Evolutionary conservation across 2,797 vertebrate species (phyloP).

Genomic region (Lagocephalus sceleratus): DNA sequence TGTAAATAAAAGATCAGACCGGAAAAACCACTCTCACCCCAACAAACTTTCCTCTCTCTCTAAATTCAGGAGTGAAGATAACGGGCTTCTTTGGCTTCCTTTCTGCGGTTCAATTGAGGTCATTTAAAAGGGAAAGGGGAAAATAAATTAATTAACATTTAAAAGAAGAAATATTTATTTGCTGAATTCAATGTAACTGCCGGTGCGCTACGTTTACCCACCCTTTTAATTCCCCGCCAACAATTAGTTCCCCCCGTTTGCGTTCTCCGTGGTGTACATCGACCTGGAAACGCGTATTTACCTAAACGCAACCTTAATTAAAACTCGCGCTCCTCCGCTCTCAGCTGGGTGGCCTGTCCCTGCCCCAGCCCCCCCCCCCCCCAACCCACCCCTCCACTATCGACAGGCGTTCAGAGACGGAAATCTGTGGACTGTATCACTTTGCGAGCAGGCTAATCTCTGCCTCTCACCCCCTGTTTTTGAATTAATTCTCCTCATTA

Average conservation of each 20-base stretch:
- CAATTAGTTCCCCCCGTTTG: constrained; percentile 6
- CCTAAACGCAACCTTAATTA: constrained; percentile 64
- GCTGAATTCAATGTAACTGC: background rate
- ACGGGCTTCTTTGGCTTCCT: constrained; percentile 1
- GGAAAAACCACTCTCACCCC: constrained; percentile 19
- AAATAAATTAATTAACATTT: background rate
- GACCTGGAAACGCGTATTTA: constrained; percentile 65
- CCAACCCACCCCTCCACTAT: constrained; percentile 22
- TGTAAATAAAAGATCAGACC: constrained; percentile 38
- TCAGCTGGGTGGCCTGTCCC: constrained; percentile 41
- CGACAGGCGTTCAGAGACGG: constrained; percentile 65
- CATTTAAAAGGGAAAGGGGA: constrained; percentile 5
- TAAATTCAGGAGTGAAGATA: constrained; percentile 21
- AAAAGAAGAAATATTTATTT: background rate
- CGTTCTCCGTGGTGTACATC: constrained; percentile 24
- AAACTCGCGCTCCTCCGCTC: constrained; percentile 53
- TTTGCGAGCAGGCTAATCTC: constrained; percentile 65
- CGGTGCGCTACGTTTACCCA: background rate
- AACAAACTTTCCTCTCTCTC: background rate
- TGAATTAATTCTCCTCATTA: constrained; percentile 75
- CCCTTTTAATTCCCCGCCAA: background rate
- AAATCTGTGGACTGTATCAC: constrained; percentile 70
- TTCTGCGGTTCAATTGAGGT: constrained; percentile 7
- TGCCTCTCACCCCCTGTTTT: constrained; percentile 67
- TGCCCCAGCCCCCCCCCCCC: constrained; percentile 24